These are phyloP conservation scores for Salticus scenicus DNA, from an alignment of 2,888 invertebrate genomes.

Conservation along the genomic window DNA sequence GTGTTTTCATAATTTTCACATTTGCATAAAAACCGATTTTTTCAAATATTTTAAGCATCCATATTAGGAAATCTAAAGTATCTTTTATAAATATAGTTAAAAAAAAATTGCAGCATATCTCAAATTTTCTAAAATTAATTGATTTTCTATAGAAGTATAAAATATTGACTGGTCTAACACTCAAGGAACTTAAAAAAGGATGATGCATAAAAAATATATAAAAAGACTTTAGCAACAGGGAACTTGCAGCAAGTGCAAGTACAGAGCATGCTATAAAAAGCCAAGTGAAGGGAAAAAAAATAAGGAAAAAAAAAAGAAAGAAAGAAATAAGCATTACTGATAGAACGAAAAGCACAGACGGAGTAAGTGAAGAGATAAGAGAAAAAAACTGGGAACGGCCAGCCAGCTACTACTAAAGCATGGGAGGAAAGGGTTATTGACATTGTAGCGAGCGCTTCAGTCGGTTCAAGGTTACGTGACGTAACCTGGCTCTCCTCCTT, in stretches of 20 bases:
- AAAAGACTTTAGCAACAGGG: conserved; percentile 40
- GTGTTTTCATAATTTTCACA: no score
- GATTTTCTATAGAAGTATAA: no score
- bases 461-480: conserved; percentile 66
- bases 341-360: conserved; percentile 15
- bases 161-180: no score
- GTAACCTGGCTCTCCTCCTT: conserved; percentile 50
- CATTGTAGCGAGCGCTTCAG: conserved; percentile 52
- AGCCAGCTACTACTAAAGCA: conserved; percentile 14
- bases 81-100: no score
- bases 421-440: conserved; percentile 66
- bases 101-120: no score
- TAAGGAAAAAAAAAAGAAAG: no score
- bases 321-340: conserved; percentile 26
- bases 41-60: no score
- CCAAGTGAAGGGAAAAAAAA: conserved; percentile 10
- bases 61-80: no score
- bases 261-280: background rate
- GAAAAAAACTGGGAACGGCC: conserved; percentile 46
- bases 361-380: conserved; percentile 23
- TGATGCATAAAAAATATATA: background rate
- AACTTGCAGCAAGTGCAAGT: conserved; percentile 6
- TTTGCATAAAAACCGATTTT: no score
- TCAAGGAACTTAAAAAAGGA: no score
- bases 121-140: no score